These are phyloP conservation scores for Lates japonicus DNA, from an alignment of 2,797 vertebrate genomes.

Conservation along the genomic window DNA sequence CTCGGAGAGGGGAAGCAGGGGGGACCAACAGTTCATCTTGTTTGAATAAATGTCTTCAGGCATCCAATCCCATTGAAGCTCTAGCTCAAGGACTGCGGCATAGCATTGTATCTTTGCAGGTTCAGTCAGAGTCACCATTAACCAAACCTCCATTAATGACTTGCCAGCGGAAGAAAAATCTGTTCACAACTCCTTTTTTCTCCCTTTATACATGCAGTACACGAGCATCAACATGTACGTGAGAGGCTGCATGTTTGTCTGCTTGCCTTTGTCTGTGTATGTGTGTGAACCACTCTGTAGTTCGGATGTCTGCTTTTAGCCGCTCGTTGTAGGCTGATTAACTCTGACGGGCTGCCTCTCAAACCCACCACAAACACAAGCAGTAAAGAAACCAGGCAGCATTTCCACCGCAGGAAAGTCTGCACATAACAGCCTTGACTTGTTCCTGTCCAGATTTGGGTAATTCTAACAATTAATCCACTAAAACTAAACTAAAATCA, in stretches of 20 bases:
- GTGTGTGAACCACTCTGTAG: slow-evolving; percentile 62
- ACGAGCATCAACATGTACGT: slow-evolving; percentile 38
- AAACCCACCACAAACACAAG: slow-evolving; percentile 79
- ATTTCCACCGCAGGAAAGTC: slow-evolving; percentile 55
- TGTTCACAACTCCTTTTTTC: slow-evolving; percentile 41
- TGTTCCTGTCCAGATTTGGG: slow-evolving; percentile 28
- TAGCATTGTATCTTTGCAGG: slow-evolving; percentile 47
- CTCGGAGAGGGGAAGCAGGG: slow-evolving; percentile 18
- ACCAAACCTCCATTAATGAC: slow-evolving; percentile 56
- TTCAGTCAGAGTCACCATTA: slow-evolving; percentile 63
- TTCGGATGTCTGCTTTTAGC: slow-evolving; percentile 85
- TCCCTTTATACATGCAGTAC: slow-evolving; percentile 21
- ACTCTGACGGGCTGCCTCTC: slow-evolving; percentile 85
- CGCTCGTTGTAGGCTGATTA: slow-evolving; percentile 79
- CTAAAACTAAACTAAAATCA: slow-evolving; percentile 35
- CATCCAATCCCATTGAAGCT: slow-evolving; percentile 55
- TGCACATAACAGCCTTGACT: slow-evolving; percentile 18
- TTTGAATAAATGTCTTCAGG: slow-evolving; percentile 75
- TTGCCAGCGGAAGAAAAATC: slow-evolving; percentile 47
- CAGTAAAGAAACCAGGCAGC: slow-evolving; percentile 68
- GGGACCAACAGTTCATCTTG: slow-evolving; percentile 72
- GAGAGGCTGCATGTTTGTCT: slow-evolving; percentile 48
- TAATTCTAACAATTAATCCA: slow-evolving; percentile 30
- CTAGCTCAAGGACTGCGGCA: slow-evolving; percentile 35
- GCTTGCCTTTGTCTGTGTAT: slow-evolving; percentile 42